These are phyloP conservation scores for Lanius collurio DNA, from an alignment of 2,113 vertebrate species.

Conservation along the genomic window DNA sequence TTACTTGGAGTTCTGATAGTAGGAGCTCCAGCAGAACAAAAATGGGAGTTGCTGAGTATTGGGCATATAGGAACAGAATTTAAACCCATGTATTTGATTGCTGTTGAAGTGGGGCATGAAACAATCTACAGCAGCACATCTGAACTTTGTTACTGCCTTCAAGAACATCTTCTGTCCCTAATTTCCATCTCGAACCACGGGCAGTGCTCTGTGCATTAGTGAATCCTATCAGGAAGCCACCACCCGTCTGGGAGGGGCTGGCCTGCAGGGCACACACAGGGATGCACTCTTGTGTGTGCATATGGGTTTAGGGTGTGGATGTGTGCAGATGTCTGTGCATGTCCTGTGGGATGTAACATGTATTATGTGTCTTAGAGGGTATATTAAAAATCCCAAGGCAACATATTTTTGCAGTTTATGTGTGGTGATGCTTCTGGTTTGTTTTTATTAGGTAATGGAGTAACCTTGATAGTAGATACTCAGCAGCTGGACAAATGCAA, in stretches of 20 bases:
- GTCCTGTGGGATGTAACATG: background rate
- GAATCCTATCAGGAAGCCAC: background rate
- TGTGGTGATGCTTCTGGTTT: conserved; percentile 15
- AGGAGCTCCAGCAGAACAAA: background rate
- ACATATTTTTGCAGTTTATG: background rate
- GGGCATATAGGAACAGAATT: background rate
- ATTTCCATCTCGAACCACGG: background rate
- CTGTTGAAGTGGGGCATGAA: background rate
- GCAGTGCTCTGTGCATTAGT: no score
- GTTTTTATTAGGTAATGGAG: conserved; percentile 84
- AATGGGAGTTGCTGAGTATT: background rate
- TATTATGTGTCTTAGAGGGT: background rate
- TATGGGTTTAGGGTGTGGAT: accelerated
- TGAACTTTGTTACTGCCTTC: background rate
- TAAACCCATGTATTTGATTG: background rate
- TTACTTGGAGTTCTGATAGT: background rate
- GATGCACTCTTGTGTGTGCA: accelerated
- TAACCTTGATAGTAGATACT: conserved; percentile 87
- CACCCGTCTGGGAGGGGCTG: background rate
- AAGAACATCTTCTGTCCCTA: background rate
- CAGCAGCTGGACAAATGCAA: conserved; percentile 95
- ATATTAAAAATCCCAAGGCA: background rate
- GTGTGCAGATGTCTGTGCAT: accelerated
- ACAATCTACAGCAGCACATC: background rate
- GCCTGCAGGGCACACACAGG: background rate